Percentiles rank a stretch among this genome's conserved stretches.
These are phyloP conservation scores for Osmerus mordax DNA, from an alignment of 2,113 vertebrate species.

Conservation along the genomic window DNA sequence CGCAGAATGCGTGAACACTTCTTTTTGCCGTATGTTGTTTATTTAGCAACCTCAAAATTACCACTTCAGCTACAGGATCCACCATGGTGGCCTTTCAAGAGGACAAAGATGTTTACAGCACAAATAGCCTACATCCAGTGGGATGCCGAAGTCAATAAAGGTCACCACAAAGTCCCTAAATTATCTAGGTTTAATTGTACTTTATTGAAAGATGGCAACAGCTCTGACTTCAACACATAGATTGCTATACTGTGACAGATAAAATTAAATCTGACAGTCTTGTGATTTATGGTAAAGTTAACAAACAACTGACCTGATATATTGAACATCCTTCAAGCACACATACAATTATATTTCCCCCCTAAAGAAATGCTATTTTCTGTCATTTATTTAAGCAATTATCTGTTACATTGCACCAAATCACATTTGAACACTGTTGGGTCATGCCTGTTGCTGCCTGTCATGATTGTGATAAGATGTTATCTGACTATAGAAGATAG, in stretches of 20 bases:
- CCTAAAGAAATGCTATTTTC: constrained; percentile 27
- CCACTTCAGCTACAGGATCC: constrained; percentile 32
- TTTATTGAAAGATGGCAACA: too few species aligned
- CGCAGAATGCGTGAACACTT: neutral
- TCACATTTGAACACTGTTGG: constrained; percentile 47
- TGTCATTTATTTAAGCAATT: constrained; percentile 20
- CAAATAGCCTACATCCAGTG: constrained; percentile 4
- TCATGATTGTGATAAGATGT: constrained; percentile 18
- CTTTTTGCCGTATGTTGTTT: neutral
- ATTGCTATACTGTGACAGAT: too few species aligned
- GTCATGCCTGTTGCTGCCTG: constrained; percentile 17
- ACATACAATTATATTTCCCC: constrained; percentile 47
- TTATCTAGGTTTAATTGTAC: too few species aligned
- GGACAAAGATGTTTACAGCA: constrained; percentile 25
- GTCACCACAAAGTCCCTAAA: too few species aligned
- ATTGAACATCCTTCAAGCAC: constrained; percentile 25
- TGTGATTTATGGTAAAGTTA: too few species aligned
- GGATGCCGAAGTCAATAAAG: too few species aligned
- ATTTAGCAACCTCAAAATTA: neutral
- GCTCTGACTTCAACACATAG: too few species aligned
- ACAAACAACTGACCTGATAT: too few species aligned
- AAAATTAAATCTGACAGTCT: too few species aligned
- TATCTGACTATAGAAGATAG: constrained; percentile 42
- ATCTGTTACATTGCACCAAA: constrained; percentile 43
- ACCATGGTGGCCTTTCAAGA: constrained; percentile 60